Conservation (phyloP, 2,113 vertebrate genomes). For the Geococcyx californianus region DNA sequence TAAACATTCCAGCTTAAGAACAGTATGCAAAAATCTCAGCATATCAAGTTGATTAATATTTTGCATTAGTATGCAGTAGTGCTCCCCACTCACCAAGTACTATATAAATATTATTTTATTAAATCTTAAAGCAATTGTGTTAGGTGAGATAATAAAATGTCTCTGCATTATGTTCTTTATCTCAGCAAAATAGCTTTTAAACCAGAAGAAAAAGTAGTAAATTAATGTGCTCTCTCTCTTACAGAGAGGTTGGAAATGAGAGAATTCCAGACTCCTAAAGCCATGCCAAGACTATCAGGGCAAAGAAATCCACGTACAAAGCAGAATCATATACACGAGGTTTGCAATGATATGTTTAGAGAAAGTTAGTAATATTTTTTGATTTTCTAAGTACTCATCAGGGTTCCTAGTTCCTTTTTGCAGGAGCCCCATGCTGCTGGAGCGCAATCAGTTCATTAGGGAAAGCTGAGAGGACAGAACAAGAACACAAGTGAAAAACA, state of each 20-base stretch:
- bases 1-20: conserved; percentile 24
- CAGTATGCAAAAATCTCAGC: not conserved
- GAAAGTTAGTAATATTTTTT: not conserved
- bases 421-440: not conserved
- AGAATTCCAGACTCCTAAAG: not conserved
- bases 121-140: conserved; percentile 25
- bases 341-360: not conserved
- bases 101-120: conserved; percentile 39
- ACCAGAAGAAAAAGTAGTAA: not conserved
- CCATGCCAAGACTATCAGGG: not conserved
- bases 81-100: not conserved
- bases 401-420: not conserved
- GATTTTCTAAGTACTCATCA: not conserved
- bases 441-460: not conserved
- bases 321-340: not conserved
- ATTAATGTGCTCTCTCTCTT: not conserved
- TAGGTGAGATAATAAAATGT: conserved; percentile 1
- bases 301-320: not conserved
- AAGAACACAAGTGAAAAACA: not conserved
- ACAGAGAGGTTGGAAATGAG: rapidly evolving
- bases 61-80: not conserved
- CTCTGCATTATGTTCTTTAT: not conserved
- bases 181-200: not conserved
- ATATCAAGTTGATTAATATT: conserved; percentile 12
- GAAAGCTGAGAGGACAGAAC: not conserved